These are phyloP conservation scores for Glaucidium brasilianum DNA, from an alignment of 2,113 vertebrate species.

Conservation along the genomic window DNA sequence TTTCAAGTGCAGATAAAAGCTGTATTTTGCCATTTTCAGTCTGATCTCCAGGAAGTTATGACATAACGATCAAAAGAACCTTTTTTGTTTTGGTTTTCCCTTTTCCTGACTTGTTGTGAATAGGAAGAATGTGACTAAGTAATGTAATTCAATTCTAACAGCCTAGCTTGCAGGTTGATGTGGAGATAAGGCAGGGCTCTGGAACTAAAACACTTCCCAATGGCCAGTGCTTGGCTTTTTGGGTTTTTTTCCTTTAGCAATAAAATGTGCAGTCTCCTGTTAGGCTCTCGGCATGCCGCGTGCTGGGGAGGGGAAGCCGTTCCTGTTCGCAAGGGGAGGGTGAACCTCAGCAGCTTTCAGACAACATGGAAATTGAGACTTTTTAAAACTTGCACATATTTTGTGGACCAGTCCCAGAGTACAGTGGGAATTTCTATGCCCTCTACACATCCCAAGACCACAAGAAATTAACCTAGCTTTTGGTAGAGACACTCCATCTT, in stretches of 20 bases:
- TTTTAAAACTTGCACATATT: neutral
- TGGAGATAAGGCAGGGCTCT: neutral
- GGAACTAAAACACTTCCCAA: neutral
- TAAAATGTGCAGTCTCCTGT: too few relatives aligned
- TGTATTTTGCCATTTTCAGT: neutral
- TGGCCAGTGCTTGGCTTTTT: rapidly evolving
- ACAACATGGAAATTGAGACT: neutral
- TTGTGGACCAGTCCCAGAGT: neutral
- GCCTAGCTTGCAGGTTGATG: neutral
- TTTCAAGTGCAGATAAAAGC: neutral
- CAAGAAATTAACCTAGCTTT: neutral
- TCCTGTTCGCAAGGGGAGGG: neutral
- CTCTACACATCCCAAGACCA: neutral
- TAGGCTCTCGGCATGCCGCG: rapidly evolving
- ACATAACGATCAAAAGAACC: neutral
- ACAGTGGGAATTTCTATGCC: neutral
- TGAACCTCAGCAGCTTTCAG: neutral
- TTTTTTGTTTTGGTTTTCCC: neutral
- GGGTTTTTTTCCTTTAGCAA: neutral
- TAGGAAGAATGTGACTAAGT: neutral
- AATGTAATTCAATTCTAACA: too few relatives aligned
- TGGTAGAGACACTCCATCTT: neutral
- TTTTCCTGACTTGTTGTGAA: neutral
- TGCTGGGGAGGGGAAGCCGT: neutral
- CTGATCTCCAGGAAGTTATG: neutral